Base-by-base conservation (phyloP, 1,140 invertebrate species). In the Lethocerus indicus region DNA sequence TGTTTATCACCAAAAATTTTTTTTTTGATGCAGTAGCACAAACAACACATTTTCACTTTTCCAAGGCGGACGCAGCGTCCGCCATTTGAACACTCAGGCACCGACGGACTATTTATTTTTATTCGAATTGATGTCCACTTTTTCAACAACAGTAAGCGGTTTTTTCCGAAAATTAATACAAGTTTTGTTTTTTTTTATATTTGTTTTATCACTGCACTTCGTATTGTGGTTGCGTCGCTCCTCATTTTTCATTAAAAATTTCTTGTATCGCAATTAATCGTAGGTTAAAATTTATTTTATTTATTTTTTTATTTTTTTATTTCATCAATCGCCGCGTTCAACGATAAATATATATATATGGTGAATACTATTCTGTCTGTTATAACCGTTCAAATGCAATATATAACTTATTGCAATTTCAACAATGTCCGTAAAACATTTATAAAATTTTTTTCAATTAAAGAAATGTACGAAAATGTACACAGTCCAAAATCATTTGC, bases 161-260 rank as follows among this genome's bases (percentile, higher is more conserved):
- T 26, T 28, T 27, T 27, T 44, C 29, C 42, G n/a, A 16, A 28
- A 44, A 44, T 13, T 25, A 28, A 44, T 20, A 44, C 25, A 44
- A 44, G 42, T 50, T 27, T 29, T 23, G 24, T 32, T 43, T 40
- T 28, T 26, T 32, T 50, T 36, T 29, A 40, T n/a, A 20, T 24
- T 35, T 40, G 47, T 49, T 28, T 42, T 40, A 41, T 26, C 21
- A 42, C 23, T 42, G 41, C 49, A 50, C 49, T 50, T 50, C 24
- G 20, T 13, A 37, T 37, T n/a, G 27, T 36, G 32, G 45, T 50
- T 45, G 28, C 28, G 24, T 44, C 49, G 45, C 37, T 28, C 25
- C 45, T 25, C 49, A 50, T 50, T 50, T 50, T 50, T 50, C 49
- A 44, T 39, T 32, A 45, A 27, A 26, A 49, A 39, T 13, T 20